Percentiles rank a stretch among this genome's conserved stretches.
These are phyloP conservation scores for Percina caprodes DNA, from an alignment of 2,113 vertebrate species.

Conservation along the genomic window DNA sequence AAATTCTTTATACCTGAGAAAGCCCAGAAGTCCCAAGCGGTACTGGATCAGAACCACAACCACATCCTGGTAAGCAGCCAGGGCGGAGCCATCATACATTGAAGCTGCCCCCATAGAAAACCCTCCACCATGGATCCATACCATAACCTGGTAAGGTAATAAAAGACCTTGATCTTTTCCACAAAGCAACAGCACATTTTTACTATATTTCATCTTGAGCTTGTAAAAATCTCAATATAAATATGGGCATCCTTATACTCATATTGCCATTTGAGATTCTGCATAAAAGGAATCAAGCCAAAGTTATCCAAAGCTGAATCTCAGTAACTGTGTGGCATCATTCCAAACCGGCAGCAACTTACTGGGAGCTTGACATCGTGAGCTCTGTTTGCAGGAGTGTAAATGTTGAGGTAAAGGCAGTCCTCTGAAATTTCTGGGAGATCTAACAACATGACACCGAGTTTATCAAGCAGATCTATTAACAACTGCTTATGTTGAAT, in stretches of 20 bases:
- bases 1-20: slow-evolving; percentile 83
- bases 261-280: background rate
- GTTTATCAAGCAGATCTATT: background rate
- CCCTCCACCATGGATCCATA: slow-evolving; percentile 90
- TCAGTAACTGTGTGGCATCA: background rate
- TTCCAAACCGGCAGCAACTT: slow-evolving; percentile 41
- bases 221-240: background rate
- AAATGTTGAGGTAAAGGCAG: slow-evolving; percentile 85
- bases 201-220: background rate
- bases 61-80: slow-evolving; percentile 87
- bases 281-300: background rate
- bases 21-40: slow-evolving; percentile 87
- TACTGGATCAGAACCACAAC: slow-evolving; percentile 90
- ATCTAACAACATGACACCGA: background rate
- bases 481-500: slow-evolving; percentile 40
- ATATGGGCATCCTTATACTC: background rate
- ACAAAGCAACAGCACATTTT: background rate
- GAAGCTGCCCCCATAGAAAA: slow-evolving; percentile 77
- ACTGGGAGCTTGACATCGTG: slow-evolving; percentile 79
- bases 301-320: background rate
- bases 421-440: slow-evolving; percentile 79
- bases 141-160: slow-evolving; percentile 85
- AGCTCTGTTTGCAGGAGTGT: slow-evolving; percentile 75
- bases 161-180: slow-evolving; percentile 3
- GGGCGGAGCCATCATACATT: slow-evolving; percentile 83